Evolutionary conservation across 1,140 invertebrate species (phyloP), one percentile per base, ranked within the genome.

Genomic region (Drosophila chauvacae): DNA sequence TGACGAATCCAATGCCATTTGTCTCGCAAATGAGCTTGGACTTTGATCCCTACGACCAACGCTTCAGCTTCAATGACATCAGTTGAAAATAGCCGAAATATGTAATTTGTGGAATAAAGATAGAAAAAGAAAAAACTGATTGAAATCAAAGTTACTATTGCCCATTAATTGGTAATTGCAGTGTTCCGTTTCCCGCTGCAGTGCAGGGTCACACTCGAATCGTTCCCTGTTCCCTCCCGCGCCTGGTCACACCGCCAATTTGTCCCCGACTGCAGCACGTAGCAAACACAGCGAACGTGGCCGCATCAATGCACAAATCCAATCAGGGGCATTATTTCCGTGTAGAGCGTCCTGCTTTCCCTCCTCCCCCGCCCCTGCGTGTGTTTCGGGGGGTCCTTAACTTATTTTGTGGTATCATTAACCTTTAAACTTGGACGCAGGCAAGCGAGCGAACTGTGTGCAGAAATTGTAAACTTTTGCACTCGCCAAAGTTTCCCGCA

Each of bases 401-500:
- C 84, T 84, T 87, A 84, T 87, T 84, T 90, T 88, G 85, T 90
- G 85, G 84, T 88, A 88, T 88, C 85, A 88, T 88, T 88, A 90
- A 88, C 84, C 85, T 88, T 88, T 90, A 88, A 88, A 88, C 84
- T 90, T 90, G 84, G 55, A 62, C 58, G 75, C 64, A 51, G 76
- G 64, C 69, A 64, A 74, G 82, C 68, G 59, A 70, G 82, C 68
- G 62, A 78, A 72, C 69, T 72, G 76, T 78, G 76, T 64, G 76
- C 75, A 71, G 65, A 77, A 77, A 90, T 80, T 90, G 77, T 90
- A 88, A 88, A 90, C 85, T 88, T 88, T 88, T 88, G 73, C 85
- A 78, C 85, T 84, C 77, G 77, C 51, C 57, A 90, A 82, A 84
- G 55, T 84, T 88, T 84, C 50, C 42, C 48, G 48, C 57, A 62